These are phyloP conservation scores for Corythornis cristatus DNA, from an alignment of 2,113 vertebrate genomes.

Conservation along the genomic window DNA sequence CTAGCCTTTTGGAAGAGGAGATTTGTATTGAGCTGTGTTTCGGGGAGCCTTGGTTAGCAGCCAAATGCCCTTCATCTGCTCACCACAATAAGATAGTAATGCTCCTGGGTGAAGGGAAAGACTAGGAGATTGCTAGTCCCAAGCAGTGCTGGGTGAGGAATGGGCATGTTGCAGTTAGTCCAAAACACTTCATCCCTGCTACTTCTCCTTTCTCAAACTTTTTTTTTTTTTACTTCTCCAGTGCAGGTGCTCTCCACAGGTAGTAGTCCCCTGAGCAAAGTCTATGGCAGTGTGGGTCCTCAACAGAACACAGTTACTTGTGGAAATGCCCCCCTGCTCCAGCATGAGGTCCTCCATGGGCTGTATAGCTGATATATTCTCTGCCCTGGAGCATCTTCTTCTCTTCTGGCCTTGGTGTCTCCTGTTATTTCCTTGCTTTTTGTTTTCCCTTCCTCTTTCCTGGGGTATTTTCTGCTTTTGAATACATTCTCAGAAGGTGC, in stretches of 20 bases:
- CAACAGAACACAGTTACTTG: rapidly evolving
- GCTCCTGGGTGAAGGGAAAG: background rate
- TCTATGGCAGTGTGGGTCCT: background rate
- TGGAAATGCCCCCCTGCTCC: background rate
- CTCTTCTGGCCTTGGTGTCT: background rate
- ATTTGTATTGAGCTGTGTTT: background rate
- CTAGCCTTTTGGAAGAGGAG: background rate
- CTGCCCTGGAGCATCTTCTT: background rate
- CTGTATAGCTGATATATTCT: background rate
- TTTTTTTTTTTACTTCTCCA: background rate
- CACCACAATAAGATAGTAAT: background rate
- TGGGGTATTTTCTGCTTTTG: background rate
- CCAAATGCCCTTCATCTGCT: background rate
- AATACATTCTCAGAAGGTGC: background rate
- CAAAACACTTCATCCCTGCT: background rate
- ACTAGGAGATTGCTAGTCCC: background rate
- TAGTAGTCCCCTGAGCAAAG: background rate
- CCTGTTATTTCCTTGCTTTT: background rate
- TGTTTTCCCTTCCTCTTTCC: background rate
- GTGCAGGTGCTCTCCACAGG: rapidly evolving
- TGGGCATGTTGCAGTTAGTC: background rate
- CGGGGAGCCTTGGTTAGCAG: background rate
- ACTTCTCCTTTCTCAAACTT: background rate
- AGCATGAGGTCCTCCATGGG: background rate
- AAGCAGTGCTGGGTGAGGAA: background rate